Percentiles rank a stretch among this genome's conserved stretches.
Conservation (phyloP, 2,888 invertebrate species). For the Pheosia gnoma region DNA sequence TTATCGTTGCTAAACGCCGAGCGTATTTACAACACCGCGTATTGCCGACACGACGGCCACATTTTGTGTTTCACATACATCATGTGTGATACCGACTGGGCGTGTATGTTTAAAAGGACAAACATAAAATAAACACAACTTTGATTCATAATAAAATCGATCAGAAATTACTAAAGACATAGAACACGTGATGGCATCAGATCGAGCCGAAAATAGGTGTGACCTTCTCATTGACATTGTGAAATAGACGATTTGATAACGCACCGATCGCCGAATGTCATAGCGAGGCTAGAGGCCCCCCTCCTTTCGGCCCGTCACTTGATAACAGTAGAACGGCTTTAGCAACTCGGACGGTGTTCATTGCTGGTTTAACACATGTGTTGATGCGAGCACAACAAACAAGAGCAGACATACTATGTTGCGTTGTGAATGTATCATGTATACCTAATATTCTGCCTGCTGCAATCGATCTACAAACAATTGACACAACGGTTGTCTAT, state of each 20-base stretch:
- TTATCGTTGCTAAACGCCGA: slow-evolving; percentile 82
- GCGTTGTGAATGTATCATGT: slow-evolving; percentile 13
- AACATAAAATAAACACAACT: slow-evolving; percentile 9
- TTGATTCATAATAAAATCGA: slow-evolving; percentile 13
- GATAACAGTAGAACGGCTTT: slow-evolving; percentile 51
- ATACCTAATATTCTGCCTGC: slow-evolving; percentile 23
- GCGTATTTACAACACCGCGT: slow-evolving; percentile 80
- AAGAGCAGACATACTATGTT: slow-evolving; percentile 33
- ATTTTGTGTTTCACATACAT: slow-evolving; percentile 58
- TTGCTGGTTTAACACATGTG: slow-evolving; percentile 52
- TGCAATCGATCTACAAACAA: slow-evolving; percentile 62
- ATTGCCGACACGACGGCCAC: slow-evolving; percentile 76
- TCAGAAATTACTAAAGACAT: slow-evolving; percentile 27
- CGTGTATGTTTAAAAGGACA: slow-evolving; percentile 23
- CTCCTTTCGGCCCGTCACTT: slow-evolving; percentile 60
- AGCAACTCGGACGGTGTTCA: slow-evolving; percentile 55
- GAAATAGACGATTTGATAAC: slow-evolving; percentile 83
- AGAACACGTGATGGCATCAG: slow-evolving; percentile 64
- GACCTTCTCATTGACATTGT: slow-evolving; percentile 85
- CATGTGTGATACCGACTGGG: slow-evolving; percentile 46
- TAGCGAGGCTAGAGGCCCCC: slow-evolving; percentile 77
- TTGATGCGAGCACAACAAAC: slow-evolving; percentile 31
- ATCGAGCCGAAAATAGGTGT: slow-evolving; percentile 74
- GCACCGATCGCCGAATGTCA: slow-evolving; percentile 80
- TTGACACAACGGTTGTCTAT: slow-evolving; percentile 47